These are phyloP conservation scores for Caenorhabditis sp. DNA, from an alignment of 2,888 invertebrate species.

Conservation along the genomic window DNA sequence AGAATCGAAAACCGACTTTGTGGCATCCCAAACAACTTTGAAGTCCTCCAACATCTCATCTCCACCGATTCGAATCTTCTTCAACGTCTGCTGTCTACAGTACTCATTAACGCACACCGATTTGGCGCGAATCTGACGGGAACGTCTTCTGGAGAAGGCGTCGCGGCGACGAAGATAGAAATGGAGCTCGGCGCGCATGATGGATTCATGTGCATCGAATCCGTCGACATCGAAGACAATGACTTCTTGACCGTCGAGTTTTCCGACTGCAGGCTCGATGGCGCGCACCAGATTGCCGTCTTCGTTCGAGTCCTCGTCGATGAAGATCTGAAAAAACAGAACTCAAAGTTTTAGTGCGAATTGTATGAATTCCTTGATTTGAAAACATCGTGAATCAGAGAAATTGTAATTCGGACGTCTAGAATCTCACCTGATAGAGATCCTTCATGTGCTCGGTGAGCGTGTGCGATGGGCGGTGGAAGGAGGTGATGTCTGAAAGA, in stretches of 20 bases:
- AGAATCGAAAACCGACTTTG: constrained; percentile 69
- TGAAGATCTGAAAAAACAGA: constrained; percentile 55
- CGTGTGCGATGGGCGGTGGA: constrained; percentile 50
- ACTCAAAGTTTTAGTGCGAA: not conserved
- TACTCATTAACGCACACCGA: constrained; percentile 71
- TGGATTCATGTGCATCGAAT: constrained; percentile 65
- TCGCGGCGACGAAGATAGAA: constrained; percentile 66
- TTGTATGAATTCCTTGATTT: not conserved
- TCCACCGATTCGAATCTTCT: constrained; percentile 40
- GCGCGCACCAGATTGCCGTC: constrained; percentile 70
- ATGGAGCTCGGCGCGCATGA: constrained; percentile 71
- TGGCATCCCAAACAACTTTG: constrained; percentile 71
- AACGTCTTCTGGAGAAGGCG: constrained; percentile 55
- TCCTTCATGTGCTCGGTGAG: constrained; percentile 59
- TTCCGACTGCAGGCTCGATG: constrained; percentile 70
- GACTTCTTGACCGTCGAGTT: constrained; percentile 70
- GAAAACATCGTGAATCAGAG: too few species aligned
- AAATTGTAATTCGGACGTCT: not conserved
- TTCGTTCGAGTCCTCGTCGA: constrained; percentile 70
- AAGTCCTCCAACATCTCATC: constrained; percentile 38
- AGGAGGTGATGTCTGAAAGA: constrained; percentile 51
- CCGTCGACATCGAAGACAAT: constrained; percentile 70
- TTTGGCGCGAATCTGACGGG: constrained; percentile 66
- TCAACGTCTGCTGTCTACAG: constrained; percentile 56
- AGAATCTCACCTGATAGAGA: constrained; percentile 44